Percentiles rank a stretch among this genome's conserved stretches.
Evolutionary conservation across 2,113 vertebrate species (phyloP).

Genomic region (Crotophaga sulcirostris): DNA sequence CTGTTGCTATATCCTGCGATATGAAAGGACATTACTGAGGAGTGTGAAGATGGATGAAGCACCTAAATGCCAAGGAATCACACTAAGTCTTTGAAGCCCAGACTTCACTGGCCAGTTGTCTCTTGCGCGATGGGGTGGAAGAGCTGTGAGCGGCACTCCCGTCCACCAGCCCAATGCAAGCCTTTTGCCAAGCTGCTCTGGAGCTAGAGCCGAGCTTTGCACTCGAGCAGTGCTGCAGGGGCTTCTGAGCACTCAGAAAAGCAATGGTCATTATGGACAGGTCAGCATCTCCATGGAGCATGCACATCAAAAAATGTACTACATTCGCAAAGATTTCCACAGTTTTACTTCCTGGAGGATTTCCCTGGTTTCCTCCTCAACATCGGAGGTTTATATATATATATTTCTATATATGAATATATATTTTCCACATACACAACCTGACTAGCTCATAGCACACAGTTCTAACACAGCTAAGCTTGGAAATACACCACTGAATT

Average conservation of each 20-base stretch:
- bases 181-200: neutral
- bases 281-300: conserved; percentile 4
- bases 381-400: conserved; percentile 31
- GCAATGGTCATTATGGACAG: neutral
- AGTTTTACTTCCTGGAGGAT: conserved; percentile 63
- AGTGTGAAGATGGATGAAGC: neutral
- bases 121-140: neutral
- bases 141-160: neutral
- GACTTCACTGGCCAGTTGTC: neutral
- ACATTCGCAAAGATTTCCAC: conserved; percentile 52
- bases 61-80: neutral
- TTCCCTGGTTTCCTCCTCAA: conserved; percentile 52
- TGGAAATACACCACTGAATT: conserved; percentile 63
- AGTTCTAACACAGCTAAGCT: conserved; percentile 66
- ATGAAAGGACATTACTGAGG: neutral
- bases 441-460: conserved; percentile 69
- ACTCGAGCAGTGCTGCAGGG: neutral
- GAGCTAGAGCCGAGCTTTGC: neutral
- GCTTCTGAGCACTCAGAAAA: conserved; percentile 10
- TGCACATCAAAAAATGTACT: neutral
- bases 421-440: conserved; percentile 60
- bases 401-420: conserved; percentile 55
- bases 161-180: neutral
- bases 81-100: neutral
- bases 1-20: neutral